Percentiles rank a stretch among this genome's conserved stretches.
phyloP scores from a whole-genome alignment of 2,888 invertebrate species.

The Protodeltote pygarga region DNA sequence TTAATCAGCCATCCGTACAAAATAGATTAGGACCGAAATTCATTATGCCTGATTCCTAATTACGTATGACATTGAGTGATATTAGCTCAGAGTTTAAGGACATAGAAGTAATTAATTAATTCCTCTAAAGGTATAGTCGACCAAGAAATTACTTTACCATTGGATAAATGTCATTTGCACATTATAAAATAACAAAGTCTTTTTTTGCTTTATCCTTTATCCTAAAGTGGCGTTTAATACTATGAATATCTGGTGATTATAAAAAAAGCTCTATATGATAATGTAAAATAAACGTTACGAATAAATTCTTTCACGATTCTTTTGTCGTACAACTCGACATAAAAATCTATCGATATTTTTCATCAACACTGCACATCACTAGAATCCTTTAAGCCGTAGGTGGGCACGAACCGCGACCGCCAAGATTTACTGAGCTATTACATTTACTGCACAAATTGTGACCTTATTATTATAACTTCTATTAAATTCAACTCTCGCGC shows the following conservation, averaged over 20 bases:
- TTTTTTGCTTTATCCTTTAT: too few relatives aligned
- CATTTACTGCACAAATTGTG: constrained; percentile 71
- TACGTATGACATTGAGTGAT: background rate
- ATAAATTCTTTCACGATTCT: too few relatives aligned
- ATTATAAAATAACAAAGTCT: too few relatives aligned
- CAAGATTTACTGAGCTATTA: constrained; percentile 78
- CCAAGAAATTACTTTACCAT: too few relatives aligned
- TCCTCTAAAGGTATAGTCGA: too few relatives aligned
- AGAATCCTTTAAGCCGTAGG: constrained; percentile 57
- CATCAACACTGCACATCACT: constrained; percentile 44
- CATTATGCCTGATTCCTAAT: background rate
- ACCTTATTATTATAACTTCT: constrained; percentile 71
- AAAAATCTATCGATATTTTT: constrained; percentile 33
- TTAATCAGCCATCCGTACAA: constrained; percentile 4
- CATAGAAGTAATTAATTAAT: too few relatives aligned
- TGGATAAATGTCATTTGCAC: too few relatives aligned
- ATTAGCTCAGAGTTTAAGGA: background rate
- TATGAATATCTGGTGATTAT: too few relatives aligned
- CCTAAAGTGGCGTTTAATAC: too few relatives aligned
- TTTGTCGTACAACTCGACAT: background rate
- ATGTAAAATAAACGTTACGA: too few relatives aligned
- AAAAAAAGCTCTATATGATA: too few relatives aligned
- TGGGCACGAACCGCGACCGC: constrained; percentile 65
- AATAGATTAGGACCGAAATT: background rate
- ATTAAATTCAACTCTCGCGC: constrained; percentile 47